These are phyloP conservation scores for Mesitornis unicolor DNA, from an alignment of 2,113 vertebrate species.

Conservation along the genomic window DNA sequence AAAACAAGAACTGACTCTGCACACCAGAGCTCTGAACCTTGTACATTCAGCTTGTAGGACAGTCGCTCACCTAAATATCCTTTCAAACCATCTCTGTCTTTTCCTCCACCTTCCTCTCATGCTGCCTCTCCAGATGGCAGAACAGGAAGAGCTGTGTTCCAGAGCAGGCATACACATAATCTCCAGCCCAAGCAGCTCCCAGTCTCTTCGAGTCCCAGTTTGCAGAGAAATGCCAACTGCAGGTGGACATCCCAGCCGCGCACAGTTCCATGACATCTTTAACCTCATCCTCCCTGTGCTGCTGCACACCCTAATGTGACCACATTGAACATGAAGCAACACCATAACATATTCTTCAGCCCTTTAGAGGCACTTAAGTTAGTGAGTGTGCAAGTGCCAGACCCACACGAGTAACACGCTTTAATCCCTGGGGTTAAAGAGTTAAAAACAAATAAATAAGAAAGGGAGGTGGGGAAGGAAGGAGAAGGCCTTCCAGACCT, in stretches of 20 bases:
- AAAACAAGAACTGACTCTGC: background rate
- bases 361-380: background rate
- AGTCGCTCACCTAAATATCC: background rate
- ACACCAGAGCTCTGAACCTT: background rate
- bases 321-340: rapidly evolving
- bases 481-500: background rate
- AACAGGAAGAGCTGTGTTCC: background rate
- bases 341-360: rapidly evolving
- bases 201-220: background rate
- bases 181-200: background rate
- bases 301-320: rapidly evolving
- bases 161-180: background rate
- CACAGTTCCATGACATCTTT: background rate
- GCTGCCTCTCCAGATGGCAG: background rate
- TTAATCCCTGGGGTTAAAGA: background rate
- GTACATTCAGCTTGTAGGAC: background rate
- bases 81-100: rapidly evolving
- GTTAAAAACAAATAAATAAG: background rate
- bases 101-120: background rate
- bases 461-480: too few species aligned
- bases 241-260: background rate
- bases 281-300: background rate
- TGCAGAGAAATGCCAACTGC: background rate
- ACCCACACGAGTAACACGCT: too few species aligned
- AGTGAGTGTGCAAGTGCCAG: too few species aligned